Base-by-base conservation (phyloP, 2,113 vertebrate genomes). In the Pimephales promelas region DNA sequence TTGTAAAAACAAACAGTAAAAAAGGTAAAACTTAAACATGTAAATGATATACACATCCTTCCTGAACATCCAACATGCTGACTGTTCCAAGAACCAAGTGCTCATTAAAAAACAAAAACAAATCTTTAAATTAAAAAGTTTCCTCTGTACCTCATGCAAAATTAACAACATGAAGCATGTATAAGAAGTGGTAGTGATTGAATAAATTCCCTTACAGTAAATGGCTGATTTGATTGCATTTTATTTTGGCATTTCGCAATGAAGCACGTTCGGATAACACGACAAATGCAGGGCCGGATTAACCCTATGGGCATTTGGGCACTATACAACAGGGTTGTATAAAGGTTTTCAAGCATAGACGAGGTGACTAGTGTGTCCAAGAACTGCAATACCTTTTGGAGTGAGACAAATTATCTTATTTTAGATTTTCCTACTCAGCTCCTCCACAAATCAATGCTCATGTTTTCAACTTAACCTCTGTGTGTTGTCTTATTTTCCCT, bases 401-500 rank as follows among this genome's bases (percentile, higher is more conserved):
- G 62, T 66, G 7, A 1, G 16, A 34, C 62, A 34, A 66, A 64
- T 66, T 66, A 0, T 64, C 3, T 20, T 66, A 66, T 34, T 66
- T 66, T 64, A 34, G 9, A 34, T 83, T 85, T 57, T 28, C 13
- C 13, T 84, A 83, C 79, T 76, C n/a, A 45, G 31, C 70, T 82
- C 24, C 68, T 85, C 80, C 52, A 78, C 75, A 78, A 45, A 61
- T 66, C 18, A 47, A 20, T 70, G 31, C 7, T 54, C 22, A 66
- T 80, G 57, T 86, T 70, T 45, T 47, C 16, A 40, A 40, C 26
- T 34, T 88, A 78, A 81, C 8, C 80, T 72, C 81, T 26, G 7
- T 40, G 10, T 28, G 18, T 81, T 64, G 14, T 79, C 24, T 64
- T 8, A 7, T 16, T 64, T 47, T 43, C 26, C 85, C 83, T 47